Evolutionary conservation across 2,113 vertebrate species (phyloP).

Genomic region (Phyllopteryx taeniolatus): DNA sequence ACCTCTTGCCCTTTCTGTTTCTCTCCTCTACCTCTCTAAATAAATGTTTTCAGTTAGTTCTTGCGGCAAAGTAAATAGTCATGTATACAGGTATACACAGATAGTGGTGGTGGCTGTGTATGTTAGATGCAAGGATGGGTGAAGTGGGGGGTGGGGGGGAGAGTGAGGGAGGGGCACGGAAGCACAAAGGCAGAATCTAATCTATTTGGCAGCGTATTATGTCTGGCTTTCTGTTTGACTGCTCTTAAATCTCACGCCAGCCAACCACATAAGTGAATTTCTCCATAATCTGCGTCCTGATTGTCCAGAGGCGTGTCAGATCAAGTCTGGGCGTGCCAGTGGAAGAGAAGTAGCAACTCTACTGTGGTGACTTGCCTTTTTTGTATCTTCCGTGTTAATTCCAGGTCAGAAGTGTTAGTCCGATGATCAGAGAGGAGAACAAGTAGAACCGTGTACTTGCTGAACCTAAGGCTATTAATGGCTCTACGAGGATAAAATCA

Average conservation of each 20-base stretch:
- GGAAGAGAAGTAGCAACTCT: slow-evolving; percentile 20
- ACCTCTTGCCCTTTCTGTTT: slow-evolving; percentile 6
- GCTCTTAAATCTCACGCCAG: slow-evolving; percentile 63
- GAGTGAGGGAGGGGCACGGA: slow-evolving; percentile 17
- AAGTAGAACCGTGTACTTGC: slow-evolving; percentile 23
- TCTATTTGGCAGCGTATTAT: slow-evolving; percentile 53
- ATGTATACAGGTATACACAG: slow-evolving; percentile 13
- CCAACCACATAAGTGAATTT: slow-evolving; percentile 55
- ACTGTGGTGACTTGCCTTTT: slow-evolving; percentile 20
- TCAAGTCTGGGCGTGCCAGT: slow-evolving; percentile 40
- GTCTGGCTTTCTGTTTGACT: slow-evolving; percentile 61
- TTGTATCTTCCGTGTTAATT: slow-evolving; percentile 45
- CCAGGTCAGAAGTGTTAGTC: slow-evolving; percentile 50
- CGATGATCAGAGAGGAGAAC: slow-evolving; percentile 41
- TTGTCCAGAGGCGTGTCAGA: slow-evolving; percentile 46
- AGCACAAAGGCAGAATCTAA: slow-evolving; percentile 37
- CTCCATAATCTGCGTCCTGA: slow-evolving; percentile 49
- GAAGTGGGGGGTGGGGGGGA: slow-evolving; percentile 10
- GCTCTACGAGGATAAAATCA: slow-evolving; percentile 1
- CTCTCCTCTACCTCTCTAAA: slow-evolving; percentile 6
- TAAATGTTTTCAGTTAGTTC: slow-evolving; percentile 10
- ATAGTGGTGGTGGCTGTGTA: neutral
- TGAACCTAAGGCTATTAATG: slow-evolving; percentile 17
- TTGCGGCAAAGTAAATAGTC: slow-evolving; percentile 1
- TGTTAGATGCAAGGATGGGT: slow-evolving; percentile 5